Base-by-base conservation (phyloP, 2,888 invertebrate species). In the Melangyna quadrimaculata region DNA sequence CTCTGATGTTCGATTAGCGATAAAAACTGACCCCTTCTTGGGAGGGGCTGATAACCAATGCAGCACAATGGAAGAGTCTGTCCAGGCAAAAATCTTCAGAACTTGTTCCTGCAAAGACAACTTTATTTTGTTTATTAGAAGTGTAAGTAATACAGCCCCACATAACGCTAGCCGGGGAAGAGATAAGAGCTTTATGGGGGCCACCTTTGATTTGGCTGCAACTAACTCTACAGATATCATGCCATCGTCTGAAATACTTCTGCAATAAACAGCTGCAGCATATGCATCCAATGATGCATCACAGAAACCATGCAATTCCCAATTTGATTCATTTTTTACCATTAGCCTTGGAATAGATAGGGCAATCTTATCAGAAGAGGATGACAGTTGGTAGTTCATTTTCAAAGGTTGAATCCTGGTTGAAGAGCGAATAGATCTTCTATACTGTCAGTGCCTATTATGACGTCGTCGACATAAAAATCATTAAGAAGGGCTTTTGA, bases 271-370 rank as follows among this genome's bases (percentile, higher is more conserved):
- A n/a, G 8, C 8, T 1, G 63, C 63, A 2, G 57, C 53, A 8
- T 55, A 70, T 6, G 69, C 53, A 17, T 70, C 24, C 40, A 70
- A 55, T 9, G 70, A 70, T 0, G 70, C 55, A 29, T 70, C 55
- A 29, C 55, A 70, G 12, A 55, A 53, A 2, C 24, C 69, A 19
- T 55, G 69, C 0, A 70, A 14, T 10, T 70, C 51, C 5, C 27
- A 29, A 3, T 43, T 22, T 6, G 7, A 8, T 57, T 57, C 57
- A 19, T 70, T 70, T 19, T 12, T 14, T 17, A 17, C 17, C 29
- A 55, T 53, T 4, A 57, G 14, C 19, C 70, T 51, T 0, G 70
- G 70, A 14, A 70, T 43, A 8, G 27, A 29, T 5, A 70, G 1
- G 24, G 51, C 14, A 51, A 14, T 6, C 14, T 51, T 51, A 27